Conservation (phyloP, 2,888 invertebrate species). For the Sthenelais limicola region DNA sequence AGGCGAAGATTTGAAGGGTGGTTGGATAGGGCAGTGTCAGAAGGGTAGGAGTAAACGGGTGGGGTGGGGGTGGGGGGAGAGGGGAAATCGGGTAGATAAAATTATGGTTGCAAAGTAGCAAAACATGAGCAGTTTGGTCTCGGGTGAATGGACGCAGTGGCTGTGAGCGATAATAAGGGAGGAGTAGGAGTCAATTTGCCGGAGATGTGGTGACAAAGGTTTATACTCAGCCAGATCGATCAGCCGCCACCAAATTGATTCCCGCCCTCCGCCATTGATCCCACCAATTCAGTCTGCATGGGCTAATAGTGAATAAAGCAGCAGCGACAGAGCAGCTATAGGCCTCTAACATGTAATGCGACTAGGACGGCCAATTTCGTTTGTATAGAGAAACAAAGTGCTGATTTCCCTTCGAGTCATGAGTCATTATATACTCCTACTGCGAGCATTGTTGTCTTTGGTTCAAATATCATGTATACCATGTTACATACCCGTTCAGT, state of each 20-base stretch:
- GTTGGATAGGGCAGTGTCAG: too few relatives aligned
- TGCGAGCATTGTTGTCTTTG: too few relatives aligned
- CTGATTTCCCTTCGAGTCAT: too few relatives aligned
- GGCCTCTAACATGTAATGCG: too few relatives aligned
- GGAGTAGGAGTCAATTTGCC: conserved; percentile 21
- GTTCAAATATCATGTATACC: too few relatives aligned
- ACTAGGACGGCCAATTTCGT: too few relatives aligned
- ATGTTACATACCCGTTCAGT: too few relatives aligned
- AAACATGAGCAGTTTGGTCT: not conserved
- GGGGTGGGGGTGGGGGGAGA: not conserved
- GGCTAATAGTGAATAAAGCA: too few relatives aligned
- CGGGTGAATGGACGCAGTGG: not conserved
- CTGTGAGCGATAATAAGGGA: not conserved
- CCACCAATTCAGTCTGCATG: conserved; percentile 15
- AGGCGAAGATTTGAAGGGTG: too few relatives aligned
- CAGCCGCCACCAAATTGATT: conserved; percentile 36
- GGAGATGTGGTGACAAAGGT: conserved; percentile 29
- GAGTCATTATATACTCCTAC: too few relatives aligned
- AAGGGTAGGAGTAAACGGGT: not conserved
- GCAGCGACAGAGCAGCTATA: too few relatives aligned
- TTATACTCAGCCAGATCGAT: conserved; percentile 32
- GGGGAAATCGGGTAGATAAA: not conserved
- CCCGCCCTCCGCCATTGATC: conserved; percentile 35
- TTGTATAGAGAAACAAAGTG: too few relatives aligned
- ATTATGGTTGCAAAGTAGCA: not conserved